Conservation (phyloP, 2,797 vertebrate species). For the Acropternis orthonyx region DNA sequence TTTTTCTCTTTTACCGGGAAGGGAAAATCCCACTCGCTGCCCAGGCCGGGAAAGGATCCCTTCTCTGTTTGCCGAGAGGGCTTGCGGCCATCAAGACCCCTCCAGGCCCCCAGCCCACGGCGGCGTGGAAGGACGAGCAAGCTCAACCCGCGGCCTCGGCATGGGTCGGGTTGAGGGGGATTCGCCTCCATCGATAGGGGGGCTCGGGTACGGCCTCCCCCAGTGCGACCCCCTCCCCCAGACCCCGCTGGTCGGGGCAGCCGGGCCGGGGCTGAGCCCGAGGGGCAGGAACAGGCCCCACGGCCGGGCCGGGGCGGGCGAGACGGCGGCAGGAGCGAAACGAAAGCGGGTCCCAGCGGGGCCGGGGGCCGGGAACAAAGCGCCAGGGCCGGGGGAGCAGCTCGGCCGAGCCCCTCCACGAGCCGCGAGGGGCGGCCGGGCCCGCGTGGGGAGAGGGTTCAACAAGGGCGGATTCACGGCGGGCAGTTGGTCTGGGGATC, state of each 20-base stretch:
- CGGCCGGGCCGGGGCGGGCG: neutral
- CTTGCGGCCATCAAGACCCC: fast-evolving
- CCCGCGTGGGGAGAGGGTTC: neutral
- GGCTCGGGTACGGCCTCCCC: neutral
- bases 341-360: neutral
- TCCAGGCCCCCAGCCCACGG: neutral
- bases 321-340: neutral
- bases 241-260: neutral
- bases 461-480: fast-evolving
- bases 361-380: neutral
- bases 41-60: neutral
- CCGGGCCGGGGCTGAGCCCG: neutral
- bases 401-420: neutral
- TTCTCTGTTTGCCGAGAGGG: neutral
- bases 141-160: neutral
- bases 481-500: neutral
- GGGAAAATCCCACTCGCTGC: neutral
- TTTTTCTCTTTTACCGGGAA: neutral
- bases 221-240: neutral
- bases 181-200: neutral
- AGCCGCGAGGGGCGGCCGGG: neutral
- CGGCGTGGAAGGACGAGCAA: too few species aligned
- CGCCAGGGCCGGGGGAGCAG: neutral
- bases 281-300: neutral
- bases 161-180: neutral